Evolutionary conservation across 2,113 vertebrate genomes (phyloP).

Genomic region (Fregata magnificens): DNA sequence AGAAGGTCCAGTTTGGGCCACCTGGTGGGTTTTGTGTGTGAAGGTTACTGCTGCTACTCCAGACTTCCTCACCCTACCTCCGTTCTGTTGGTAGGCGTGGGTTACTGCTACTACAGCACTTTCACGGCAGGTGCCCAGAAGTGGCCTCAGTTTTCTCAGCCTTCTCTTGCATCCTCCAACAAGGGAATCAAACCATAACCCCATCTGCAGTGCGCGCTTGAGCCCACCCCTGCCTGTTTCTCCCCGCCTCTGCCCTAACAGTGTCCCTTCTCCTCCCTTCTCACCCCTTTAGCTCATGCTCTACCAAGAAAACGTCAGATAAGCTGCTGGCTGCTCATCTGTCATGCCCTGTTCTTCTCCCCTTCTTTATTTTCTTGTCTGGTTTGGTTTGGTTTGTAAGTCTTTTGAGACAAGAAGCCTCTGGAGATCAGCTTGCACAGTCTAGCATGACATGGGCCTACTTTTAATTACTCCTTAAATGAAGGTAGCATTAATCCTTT

Average conservation of each 20-base stretch:
- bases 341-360: background rate
- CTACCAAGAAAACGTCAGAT: background rate
- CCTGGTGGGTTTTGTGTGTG: background rate
- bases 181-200: background rate
- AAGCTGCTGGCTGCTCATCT: background rate
- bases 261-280: background rate
- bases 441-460: background rate
- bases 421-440: background rate
- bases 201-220: fast-evolving
- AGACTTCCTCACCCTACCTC: background rate
- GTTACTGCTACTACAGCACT: fast-evolving
- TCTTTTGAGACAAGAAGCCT: background rate
- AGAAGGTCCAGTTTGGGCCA: background rate
- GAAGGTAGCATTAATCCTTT: background rate
- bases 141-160: background rate
- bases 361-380: background rate
- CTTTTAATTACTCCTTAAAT: background rate
- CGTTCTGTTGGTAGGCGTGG: fast-evolving
- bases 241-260: background rate
- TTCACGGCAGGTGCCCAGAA: fast-evolving
- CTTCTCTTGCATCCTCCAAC: fast-evolving
- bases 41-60: background rate
- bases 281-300: fast-evolving
- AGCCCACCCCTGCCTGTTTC: fast-evolving
- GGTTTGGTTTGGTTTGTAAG: background rate